Conservation (phyloP, 2,113 vertebrate species). For the Patagioenas fasciata region DNA sequence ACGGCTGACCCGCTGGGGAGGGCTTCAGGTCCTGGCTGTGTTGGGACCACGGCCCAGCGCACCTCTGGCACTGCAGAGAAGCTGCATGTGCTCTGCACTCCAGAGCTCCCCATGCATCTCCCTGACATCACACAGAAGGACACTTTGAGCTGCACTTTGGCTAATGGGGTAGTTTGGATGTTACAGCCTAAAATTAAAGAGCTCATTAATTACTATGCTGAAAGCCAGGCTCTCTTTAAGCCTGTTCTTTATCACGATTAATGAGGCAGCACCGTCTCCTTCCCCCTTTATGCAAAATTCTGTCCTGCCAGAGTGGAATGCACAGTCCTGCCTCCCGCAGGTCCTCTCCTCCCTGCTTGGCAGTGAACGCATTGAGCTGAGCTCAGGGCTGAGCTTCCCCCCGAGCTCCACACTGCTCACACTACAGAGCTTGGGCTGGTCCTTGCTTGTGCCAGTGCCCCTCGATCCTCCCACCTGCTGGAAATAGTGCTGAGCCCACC, state of each 20-base stretch:
- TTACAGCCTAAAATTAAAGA: conserved; percentile 46
- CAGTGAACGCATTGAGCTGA: background rate
- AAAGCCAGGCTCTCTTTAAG: conserved; percentile 24
- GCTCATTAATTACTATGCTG: conserved; percentile 33
- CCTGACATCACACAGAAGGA: background rate
- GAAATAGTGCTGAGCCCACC: background rate
- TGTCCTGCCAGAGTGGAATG: background rate
- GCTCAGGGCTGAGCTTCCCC: background rate
- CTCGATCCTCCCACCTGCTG: background rate
- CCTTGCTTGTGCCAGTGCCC: background rate
- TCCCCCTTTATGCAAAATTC: background rate
- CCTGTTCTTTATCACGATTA: conserved; percentile 26
- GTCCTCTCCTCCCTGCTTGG: background rate
- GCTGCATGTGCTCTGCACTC: background rate
- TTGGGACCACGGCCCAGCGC: rapidly evolving
- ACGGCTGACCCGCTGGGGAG: background rate
- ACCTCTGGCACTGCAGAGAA: background rate
- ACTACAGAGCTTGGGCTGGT: background rate
- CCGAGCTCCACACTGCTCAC: background rate
- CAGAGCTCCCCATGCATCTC: background rate
- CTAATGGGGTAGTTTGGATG: conserved; percentile 20
- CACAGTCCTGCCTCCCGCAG: background rate
- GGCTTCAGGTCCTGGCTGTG: rapidly evolving
- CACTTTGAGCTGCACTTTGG: background rate
- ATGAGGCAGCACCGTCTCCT: background rate